Conservation (phyloP, 53 echinoderm and acorn worm genomes). For the Luidia sarsii region DNA sequence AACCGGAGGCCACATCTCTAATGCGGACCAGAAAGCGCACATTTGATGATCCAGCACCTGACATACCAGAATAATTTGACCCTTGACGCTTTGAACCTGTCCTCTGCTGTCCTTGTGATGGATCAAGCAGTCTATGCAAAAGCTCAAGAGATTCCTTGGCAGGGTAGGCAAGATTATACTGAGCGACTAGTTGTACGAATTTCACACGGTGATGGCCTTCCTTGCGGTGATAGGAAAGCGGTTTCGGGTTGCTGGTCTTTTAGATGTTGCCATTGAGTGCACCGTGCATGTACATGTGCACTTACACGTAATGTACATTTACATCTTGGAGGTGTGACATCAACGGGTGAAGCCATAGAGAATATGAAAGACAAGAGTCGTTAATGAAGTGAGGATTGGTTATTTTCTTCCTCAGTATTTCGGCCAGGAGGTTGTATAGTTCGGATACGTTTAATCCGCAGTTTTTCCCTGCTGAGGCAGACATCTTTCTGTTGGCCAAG, state of each 20-base stretch:
- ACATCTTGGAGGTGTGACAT: too few relatives aligned
- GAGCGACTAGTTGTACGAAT: conserved; percentile 46
- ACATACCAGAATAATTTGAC: conserved; percentile 42
- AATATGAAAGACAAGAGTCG: too few relatives aligned
- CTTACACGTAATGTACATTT: too few relatives aligned
- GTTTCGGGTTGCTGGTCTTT: conserved; percentile 53
- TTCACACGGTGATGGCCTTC: conserved; percentile 55
- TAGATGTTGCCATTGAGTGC: conserved; percentile 51
- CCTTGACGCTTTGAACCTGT: conserved; percentile 34
- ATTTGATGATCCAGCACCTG: conserved; percentile 39
- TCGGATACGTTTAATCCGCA: too few relatives aligned
- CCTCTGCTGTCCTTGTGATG: conserved; percentile 50
- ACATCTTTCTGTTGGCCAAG: too few relatives aligned
- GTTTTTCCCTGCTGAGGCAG: too few relatives aligned
- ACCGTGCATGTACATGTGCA: too few relatives aligned
- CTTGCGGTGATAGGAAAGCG: conserved; percentile 60
- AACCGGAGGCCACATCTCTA: not conserved
- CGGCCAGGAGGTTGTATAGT: too few relatives aligned
- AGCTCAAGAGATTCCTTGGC: conserved; percentile 64
- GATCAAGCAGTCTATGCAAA: conserved; percentile 71
- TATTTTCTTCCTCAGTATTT: too few relatives aligned
- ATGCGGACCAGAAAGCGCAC: conserved; percentile 38
- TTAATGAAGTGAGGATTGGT: too few relatives aligned
- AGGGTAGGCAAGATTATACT: conserved; percentile 22
- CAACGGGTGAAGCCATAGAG: too few relatives aligned